Percentiles rank a stretch among this genome's conserved stretches.
Conservation (phyloP, 2,113 vertebrate species). For the Ceyx melanurus region DNA sequence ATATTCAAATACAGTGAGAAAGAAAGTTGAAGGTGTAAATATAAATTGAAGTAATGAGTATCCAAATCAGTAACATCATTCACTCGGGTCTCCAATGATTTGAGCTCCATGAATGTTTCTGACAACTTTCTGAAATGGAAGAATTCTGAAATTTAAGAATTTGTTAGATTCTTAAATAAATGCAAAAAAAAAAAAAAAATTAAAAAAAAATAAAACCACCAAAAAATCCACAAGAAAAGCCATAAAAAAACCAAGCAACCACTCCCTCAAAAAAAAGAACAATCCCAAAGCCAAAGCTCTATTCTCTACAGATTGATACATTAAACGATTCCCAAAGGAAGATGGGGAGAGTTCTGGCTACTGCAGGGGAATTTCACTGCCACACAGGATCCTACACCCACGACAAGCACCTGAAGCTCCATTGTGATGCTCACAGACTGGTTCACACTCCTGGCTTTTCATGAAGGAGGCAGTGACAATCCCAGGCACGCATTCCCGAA, state of each 20-base stretch:
- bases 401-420: background rate
- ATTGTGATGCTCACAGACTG: accelerated
- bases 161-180: background rate
- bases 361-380: background rate
- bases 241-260: background rate
- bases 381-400: accelerated
- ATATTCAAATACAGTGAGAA: background rate
- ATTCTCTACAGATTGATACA: background rate
- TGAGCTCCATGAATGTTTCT: background rate
- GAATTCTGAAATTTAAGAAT: background rate
- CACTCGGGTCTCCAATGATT: background rate
- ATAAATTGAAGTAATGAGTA: background rate
- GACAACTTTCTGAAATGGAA: background rate
- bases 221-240: background rate
- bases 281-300: background rate
- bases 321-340: background rate
- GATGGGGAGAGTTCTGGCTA: background rate
- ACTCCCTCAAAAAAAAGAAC: background rate
- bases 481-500: background rate
- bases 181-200: background rate
- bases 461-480: background rate
- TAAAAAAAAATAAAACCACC: background rate
- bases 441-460: background rate
- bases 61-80: background rate
- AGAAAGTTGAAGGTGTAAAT: background rate